phyloP scores from a whole-genome alignment of 2,113 vertebrate genomes.

The Epinephelus cyanopodus region DNA sequence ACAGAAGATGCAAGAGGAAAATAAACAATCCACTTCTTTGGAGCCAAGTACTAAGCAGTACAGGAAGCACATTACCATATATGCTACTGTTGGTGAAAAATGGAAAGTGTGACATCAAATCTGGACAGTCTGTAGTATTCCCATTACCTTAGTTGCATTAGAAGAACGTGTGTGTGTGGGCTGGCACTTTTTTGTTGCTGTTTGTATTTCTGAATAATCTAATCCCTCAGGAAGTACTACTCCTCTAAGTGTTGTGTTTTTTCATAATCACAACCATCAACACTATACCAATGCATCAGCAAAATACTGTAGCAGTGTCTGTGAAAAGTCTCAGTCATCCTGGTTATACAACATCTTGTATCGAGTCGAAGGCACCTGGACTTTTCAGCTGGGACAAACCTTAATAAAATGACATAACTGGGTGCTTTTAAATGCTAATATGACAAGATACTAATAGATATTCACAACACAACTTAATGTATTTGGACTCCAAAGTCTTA shows the following conservation, averaged over 20 bases:
- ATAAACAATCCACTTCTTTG: not conserved
- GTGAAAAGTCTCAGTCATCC: not conserved
- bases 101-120: not conserved
- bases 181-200: not conserved
- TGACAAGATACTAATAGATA: constrained; percentile 8
- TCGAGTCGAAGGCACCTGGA: not conserved
- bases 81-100: not conserved
- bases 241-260: constrained; percentile 1
- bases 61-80: not conserved
- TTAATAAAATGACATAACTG: not conserved
- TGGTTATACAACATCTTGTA: not conserved
- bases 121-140: not conserved
- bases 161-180: not conserved
- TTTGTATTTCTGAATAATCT: constrained; percentile 9
- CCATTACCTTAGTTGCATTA: not conserved
- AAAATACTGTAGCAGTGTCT: not conserved
- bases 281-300: not conserved
- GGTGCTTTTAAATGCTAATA: not conserved
- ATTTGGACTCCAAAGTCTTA: constrained; percentile 7
- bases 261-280: constrained; percentile 7
- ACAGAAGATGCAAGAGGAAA: constrained; percentile 8
- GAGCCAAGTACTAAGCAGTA: not conserved
- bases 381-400: not conserved
- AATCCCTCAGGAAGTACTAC: constrained; percentile 15
- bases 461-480: constrained; percentile 10